Evolutionary conservation across 2,797 vertebrate genomes (phyloP).

Genomic region (Sebastes itinus): DNA sequence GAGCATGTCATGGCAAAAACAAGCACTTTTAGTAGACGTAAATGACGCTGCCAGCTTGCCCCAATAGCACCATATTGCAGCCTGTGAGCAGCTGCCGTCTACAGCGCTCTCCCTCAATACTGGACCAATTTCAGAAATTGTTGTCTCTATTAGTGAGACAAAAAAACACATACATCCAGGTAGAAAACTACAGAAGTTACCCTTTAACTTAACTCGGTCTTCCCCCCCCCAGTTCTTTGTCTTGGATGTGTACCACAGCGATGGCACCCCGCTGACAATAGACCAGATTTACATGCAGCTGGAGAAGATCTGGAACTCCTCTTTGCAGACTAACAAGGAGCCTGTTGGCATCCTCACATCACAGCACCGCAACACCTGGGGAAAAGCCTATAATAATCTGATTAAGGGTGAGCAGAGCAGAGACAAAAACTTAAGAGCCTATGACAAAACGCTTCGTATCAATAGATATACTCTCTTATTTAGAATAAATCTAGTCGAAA

Average conservation of each 20-base stretch:
- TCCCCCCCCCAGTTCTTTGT: constrained; percentile 88
- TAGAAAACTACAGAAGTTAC: too few species aligned
- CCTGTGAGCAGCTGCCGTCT: too few species aligned
- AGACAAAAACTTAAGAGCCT: not conserved
- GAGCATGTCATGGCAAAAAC: too few species aligned
- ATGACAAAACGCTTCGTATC: not conserved
- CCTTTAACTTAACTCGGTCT: not conserved
- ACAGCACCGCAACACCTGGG: constrained; percentile 98
- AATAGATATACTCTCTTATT: not conserved
- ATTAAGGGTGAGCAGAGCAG: constrained; percentile 87
- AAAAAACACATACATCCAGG: too few species aligned
- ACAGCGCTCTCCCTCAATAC: too few species aligned
- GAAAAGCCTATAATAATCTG: constrained; percentile 95
- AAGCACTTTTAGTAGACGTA: too few species aligned
- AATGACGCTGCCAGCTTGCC: too few species aligned
- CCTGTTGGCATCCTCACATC: constrained; percentile 96
- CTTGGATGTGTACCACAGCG: constrained; percentile 94
- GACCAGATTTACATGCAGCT: constrained; percentile 95
- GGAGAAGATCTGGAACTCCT: constrained; percentile 99
- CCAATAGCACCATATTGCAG: too few species aligned
- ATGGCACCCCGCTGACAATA: constrained; percentile 88
- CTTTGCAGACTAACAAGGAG: constrained; percentile 97
- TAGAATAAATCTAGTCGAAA: not conserved
- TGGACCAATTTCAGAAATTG: too few species aligned
- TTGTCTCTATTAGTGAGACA: too few species aligned